These are phyloP conservation scores for Dascillus cervinus DNA, from an alignment of 2,888 invertebrate species.

Conservation along the genomic window DNA sequence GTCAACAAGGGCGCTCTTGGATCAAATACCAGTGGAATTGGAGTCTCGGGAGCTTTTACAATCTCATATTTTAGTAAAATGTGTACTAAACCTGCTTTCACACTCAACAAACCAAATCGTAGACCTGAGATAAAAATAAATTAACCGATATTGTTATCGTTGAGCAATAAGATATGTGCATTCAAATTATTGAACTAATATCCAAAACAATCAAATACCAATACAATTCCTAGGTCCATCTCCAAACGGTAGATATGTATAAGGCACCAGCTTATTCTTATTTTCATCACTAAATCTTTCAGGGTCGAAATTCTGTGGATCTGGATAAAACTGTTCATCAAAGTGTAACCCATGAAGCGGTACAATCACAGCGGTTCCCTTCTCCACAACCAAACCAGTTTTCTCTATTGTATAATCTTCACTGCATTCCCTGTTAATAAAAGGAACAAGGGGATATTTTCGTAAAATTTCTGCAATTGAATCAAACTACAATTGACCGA, in stretches of 20 bases:
- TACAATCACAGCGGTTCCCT: conserved; percentile 34
- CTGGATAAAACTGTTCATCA: conserved; percentile 34
- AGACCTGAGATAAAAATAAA: conserved; percentile 33
- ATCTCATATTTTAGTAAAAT: conserved; percentile 30
- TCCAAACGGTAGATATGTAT: conserved; percentile 21
- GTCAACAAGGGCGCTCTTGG: conserved; percentile 32
- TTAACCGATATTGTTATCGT: no score
- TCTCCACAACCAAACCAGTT: conserved; percentile 26
- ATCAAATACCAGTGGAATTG: conserved; percentile 26
- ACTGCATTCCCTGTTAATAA: conserved; percentile 27
- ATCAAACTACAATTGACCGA: not conserved
- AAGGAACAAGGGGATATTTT: conserved; percentile 36
- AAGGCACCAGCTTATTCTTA: conserved; percentile 8
- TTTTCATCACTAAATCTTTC: conserved; percentile 33
- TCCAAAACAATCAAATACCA: conserved; percentile 14
- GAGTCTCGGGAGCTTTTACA: conserved; percentile 27
- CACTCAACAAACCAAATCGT: conserved; percentile 33
- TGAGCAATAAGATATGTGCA: no score
- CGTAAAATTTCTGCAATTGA: conserved; percentile 39
- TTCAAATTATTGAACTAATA: no score
- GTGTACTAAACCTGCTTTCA: conserved; percentile 33
- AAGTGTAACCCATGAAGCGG: conserved; percentile 33
- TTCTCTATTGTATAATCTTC: conserved; percentile 28
- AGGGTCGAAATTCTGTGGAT: conserved; percentile 38
- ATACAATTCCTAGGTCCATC: conserved; percentile 22